Evolutionary conservation across 2,113 vertebrate genomes (phyloP).

Genomic region (Carettochelys insculpta): DNA sequence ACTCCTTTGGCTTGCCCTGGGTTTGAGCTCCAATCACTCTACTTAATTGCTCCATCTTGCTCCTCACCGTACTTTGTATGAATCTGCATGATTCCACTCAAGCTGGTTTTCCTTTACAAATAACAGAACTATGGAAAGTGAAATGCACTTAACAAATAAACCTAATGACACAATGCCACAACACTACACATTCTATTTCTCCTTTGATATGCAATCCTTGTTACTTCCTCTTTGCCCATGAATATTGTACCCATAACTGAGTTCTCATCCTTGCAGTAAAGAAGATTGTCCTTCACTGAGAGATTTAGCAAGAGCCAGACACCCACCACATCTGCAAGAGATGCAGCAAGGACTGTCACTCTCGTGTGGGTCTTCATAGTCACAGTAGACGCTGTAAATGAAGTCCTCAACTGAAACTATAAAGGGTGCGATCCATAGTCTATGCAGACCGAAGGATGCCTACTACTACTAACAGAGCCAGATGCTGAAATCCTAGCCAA

Average conservation of each 20-base stretch:
- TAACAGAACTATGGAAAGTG: background rate
- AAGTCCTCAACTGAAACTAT: too few relatives aligned
- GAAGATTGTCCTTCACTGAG: background rate
- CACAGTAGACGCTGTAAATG: too few relatives aligned
- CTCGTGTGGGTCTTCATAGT: too few relatives aligned
- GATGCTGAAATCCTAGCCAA: background rate
- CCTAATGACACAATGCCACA: background rate
- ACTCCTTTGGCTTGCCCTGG: slow-evolving; percentile 39
- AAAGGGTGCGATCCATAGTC: too few relatives aligned
- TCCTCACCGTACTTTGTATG: background rate
- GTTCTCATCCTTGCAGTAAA: background rate
- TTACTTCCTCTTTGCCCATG: background rate
- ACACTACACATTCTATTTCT: too few relatives aligned
- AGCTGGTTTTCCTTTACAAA: background rate
- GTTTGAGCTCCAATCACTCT: slow-evolving; percentile 33
- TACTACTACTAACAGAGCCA: background rate
- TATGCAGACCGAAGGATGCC: too few relatives aligned
- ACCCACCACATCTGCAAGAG: too few relatives aligned
- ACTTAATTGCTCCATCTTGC: background rate
- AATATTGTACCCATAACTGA: background rate
- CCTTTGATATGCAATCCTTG: too few relatives aligned
- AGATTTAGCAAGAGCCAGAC: background rate
- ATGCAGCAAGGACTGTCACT: too few relatives aligned
- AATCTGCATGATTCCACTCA: background rate
- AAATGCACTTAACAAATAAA: background rate